These are phyloP conservation scores for Epinephelus cyanopodus DNA, from an alignment of 2,113 vertebrate genomes.

Conservation along the genomic window DNA sequence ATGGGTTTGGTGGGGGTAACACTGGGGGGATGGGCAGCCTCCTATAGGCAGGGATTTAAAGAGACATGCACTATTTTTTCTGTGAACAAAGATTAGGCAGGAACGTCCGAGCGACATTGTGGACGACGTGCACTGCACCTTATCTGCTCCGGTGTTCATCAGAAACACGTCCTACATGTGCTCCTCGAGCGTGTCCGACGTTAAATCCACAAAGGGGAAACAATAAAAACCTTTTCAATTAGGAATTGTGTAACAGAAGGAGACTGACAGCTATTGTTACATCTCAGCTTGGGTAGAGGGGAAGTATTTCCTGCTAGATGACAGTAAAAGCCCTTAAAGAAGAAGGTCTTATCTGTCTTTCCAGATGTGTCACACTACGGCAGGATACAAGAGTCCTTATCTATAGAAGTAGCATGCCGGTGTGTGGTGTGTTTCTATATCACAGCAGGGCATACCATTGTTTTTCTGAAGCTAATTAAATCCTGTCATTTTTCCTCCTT, in stretches of 20 bases:
- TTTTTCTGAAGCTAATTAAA: slow-evolving; percentile 68
- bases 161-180: neutral
- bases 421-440: slow-evolving; percentile 29
- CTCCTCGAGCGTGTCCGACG: neutral
- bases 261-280: slow-evolving; percentile 63
- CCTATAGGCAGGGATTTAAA: slow-evolving; percentile 82
- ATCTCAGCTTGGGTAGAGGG: neutral
- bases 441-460: slow-evolving; percentile 51
- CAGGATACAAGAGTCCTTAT: slow-evolving; percentile 46
- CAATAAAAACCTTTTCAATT: slow-evolving; percentile 12
- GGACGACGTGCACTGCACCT: slow-evolving; percentile 17
- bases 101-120: slow-evolving; percentile 37
- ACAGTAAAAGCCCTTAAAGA: slow-evolving; percentile 41
- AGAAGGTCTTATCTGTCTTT: slow-evolving; percentile 56
- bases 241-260: neutral
- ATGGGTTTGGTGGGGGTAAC: slow-evolving; percentile 70
- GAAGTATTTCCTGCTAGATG: slow-evolving; percentile 38
- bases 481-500: slow-evolving; percentile 40
- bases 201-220: slow-evolving; percentile 5
- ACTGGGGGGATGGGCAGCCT: slow-evolving; percentile 80
- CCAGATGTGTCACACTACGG: slow-evolving; percentile 65
- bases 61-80: slow-evolving; percentile 78
- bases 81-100: slow-evolving; percentile 73
- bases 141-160: slow-evolving; percentile 20
- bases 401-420: slow-evolving; percentile 21